These are phyloP conservation scores for Plecotus auritus DNA, from an alignment of 2,113 vertebrate species.

Conservation along the genomic window DNA sequence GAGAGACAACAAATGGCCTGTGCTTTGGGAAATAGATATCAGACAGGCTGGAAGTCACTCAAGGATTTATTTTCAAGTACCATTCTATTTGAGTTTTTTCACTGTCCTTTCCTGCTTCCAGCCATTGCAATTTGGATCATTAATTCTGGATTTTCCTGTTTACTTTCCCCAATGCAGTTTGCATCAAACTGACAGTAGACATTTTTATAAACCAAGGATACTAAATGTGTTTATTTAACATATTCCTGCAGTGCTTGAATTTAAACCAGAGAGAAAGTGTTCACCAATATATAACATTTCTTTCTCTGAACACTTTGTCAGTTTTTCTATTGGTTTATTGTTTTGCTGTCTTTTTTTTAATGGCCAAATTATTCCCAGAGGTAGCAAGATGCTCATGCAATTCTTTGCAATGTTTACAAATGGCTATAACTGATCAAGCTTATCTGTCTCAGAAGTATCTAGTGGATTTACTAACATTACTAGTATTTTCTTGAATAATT, in stretches of 20 bases:
- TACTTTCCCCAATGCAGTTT: conserved; percentile 38
- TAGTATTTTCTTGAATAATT: conserved; percentile 17
- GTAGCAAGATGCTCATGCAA: neutral
- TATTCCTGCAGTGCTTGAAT: conserved; percentile 34
- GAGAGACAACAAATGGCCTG: conserved; percentile 50
- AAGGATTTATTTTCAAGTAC: conserved; percentile 58
- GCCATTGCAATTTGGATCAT: conserved; percentile 41
- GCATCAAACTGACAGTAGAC: conserved; percentile 41
- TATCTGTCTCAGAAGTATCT: conserved; percentile 28
- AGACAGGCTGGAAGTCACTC: conserved; percentile 52
- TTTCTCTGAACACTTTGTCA: conserved; percentile 29
- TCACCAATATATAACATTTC: neutral
- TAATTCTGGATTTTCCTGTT: conserved; percentile 57
- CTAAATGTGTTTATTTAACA: conserved; percentile 48
- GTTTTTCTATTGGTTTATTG: conserved; percentile 23
- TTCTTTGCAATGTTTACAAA: conserved; percentile 46
- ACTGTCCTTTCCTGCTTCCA: conserved; percentile 5
- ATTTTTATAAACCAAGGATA: conserved; percentile 30
- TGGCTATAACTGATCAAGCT: conserved; percentile 13
- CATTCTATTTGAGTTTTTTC: conserved; percentile 31
- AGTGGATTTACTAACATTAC: neutral
- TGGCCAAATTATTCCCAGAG: conserved; percentile 30
- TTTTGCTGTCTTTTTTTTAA: conserved; percentile 6
- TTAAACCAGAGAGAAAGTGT: conserved; percentile 12
- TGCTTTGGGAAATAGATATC: conserved; percentile 46